Evolutionary conservation across 2,888 invertebrate genomes (phyloP), one percentile per base, ranked within the genome.

Genomic region (Nipponacmea schrenckii): DNA sequence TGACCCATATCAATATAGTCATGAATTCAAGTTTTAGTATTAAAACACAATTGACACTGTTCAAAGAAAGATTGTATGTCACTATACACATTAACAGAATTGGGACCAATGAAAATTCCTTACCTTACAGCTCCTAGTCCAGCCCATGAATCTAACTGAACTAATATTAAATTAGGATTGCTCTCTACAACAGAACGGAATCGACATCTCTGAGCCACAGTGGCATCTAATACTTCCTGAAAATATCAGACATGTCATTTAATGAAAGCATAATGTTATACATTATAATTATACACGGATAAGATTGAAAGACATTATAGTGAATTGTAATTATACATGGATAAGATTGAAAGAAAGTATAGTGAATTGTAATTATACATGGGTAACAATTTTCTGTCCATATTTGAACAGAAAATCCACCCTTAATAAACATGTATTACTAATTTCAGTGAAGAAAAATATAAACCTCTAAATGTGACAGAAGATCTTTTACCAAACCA

Each of bases 101-200:
- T 31, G 31, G 31, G 5, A 31, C 31, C 31, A 31, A 31, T 2
- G 31, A 31, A 39, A 8, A 39, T 39, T 39, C 39, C 39, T 74
- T 94, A 96, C 77, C 95, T 92, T 0, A 96, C 95, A 14, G 96
- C 96, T 1, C 96, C 96, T 15, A 96, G 91, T 77, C 96, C 96
- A 5, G 98, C 98, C 98, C 98, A 98, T 68, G 95, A 95, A 0
- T 94, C 93, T 84, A 97, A 92, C 70, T 94, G 94, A 0, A 97
- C 95, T 7, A 94, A 90, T 77, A 92, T 91, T 71, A 98, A 90
- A n/a, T 93, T 93, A 70, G 85, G 85, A 26, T 93, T 92, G 62
- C 93, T 93, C 14, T 91, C 91, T 0, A 96, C 94, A 83, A 94
- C 89, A 80, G 91, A 91, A 68, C 93, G 92, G 89, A 97, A 96